Conservation (phyloP, 2,888 invertebrate species). For the Caenorhabditis auriculariae region DNA sequence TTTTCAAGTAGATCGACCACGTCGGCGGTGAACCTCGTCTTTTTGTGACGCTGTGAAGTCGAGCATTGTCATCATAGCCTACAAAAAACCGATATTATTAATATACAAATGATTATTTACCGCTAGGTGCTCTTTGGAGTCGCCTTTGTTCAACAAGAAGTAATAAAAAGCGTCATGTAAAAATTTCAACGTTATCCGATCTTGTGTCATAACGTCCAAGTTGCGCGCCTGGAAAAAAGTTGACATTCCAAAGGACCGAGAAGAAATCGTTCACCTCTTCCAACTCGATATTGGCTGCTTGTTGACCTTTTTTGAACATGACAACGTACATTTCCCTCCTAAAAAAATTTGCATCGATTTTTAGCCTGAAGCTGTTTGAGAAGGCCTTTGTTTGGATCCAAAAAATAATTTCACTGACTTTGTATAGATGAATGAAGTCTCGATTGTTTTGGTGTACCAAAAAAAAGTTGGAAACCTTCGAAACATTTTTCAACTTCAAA, state of each 20-base stretch:
- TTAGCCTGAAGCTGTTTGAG: too few species aligned
- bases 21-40: constrained; percentile 44
- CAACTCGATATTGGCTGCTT: constrained; percentile 55
- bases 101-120: constrained; percentile 13
- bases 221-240: constrained; percentile 31
- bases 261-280: constrained; percentile 24
- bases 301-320: constrained; percentile 63
- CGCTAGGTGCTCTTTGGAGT: constrained; percentile 81
- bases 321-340: constrained; percentile 59
- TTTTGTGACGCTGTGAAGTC: constrained; percentile 61
- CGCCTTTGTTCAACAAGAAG: constrained; percentile 79
- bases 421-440: too few species aligned
- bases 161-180: constrained; percentile 89
- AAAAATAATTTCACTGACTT: too few species aligned
- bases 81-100: constrained; percentile 9
- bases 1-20: constrained; percentile 23
- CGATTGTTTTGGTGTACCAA: too few species aligned
- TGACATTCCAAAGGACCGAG: constrained; percentile 11
- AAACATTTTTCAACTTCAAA: too few species aligned
- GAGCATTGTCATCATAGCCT: constrained; percentile 86
- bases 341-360: too few species aligned
- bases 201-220: constrained; percentile 69
- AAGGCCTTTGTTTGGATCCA: too few species aligned
- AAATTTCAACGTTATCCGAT: constrained; percentile 88
- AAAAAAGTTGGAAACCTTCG: too few species aligned